Evolutionary conservation across 2,113 vertebrate species (phyloP), one percentile per base, ranked within the genome.

Genomic region (Ceuthmochares aereus): DNA sequence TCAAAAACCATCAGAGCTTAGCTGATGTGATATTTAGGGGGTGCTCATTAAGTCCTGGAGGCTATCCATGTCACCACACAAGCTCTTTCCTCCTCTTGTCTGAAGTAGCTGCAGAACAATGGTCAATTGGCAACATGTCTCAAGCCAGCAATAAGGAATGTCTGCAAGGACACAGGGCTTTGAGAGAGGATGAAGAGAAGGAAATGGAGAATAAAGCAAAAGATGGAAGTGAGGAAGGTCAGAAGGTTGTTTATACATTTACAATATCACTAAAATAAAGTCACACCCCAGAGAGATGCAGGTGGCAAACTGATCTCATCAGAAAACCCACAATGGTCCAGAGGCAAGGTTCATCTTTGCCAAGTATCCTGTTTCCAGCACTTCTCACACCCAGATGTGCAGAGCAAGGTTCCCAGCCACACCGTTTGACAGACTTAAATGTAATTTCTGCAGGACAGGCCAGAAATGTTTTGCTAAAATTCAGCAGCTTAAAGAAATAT

Each of bases 211-310:
- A 90, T 76, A 93, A 93, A 93, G 90, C 60, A 94, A 84, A 90
- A 92, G 68, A 64, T 89, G 92, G 77, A 96, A 93, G 37, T 9
- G 58, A 95, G 96, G 93, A 96, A 96, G 95, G 89, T 87, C 85
- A 95, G 79, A 75, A 84, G 90, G 93, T 73, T 96, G 87, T 87
- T 96, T 79, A 84, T 43, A 45, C 6, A 7, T 64, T 76, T 79
- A 87, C 40, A 96, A 62, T 75, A 89, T 68, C 73, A 81, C 60
- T 78, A 90, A 96, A 95, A 93, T 93, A 56, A 93, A 95, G 83
- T 87, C 69, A 77, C 40, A 30, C 22, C 30, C 43, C 69, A 36
- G 69, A 64, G 62, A 89, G 40, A 66, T 77, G 90, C 90, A 97
- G 92, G 93, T 96, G 96, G 83, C 96, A 78, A 84, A 93, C 47